phyloP scores from a whole-genome alignment of 1,140 invertebrate genomes.

The Tigriopus japonicus region DNA sequence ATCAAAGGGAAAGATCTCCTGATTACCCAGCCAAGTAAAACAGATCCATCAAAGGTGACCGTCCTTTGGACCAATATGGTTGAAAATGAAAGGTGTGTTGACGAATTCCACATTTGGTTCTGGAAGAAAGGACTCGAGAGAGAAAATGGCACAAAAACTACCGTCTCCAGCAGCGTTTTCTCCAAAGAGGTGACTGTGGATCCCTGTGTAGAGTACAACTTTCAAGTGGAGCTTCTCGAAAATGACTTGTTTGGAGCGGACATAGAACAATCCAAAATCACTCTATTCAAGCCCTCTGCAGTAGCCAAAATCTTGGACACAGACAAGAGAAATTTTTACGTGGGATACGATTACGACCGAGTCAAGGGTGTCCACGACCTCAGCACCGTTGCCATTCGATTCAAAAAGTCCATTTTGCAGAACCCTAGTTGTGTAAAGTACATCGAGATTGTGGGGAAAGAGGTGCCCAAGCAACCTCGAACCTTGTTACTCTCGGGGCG shows the following conservation, averaged over 20 bases:
- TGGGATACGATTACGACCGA: neutral
- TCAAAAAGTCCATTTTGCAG: neutral
- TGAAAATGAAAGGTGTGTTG: neutral
- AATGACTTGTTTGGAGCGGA: constrained; percentile 1
- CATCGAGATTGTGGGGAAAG: neutral
- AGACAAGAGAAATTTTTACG: neutral
- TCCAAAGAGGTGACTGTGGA: neutral
- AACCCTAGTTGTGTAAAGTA: constrained; percentile 3
- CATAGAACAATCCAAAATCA: neutral
- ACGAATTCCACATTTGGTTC: neutral
- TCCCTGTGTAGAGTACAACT: constrained; percentile 5
- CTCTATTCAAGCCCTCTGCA: neutral
- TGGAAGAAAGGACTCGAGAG: neutral
- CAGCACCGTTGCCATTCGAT: constrained; percentile 3
- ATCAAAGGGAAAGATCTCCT: neutral
- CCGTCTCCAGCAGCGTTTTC: neutral
- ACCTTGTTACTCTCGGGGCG: too few relatives aligned
- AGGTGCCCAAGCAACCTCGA: too few relatives aligned
- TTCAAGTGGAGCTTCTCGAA: neutral
- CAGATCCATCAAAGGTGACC: neutral
- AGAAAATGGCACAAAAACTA: neutral
- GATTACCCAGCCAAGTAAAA: neutral
- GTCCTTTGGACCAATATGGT: neutral
- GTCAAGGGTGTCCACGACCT: neutral
- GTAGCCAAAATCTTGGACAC: neutral